Evolutionary conservation across 2,113 vertebrate genomes (phyloP).

Genomic region (Grantiella picta): DNA sequence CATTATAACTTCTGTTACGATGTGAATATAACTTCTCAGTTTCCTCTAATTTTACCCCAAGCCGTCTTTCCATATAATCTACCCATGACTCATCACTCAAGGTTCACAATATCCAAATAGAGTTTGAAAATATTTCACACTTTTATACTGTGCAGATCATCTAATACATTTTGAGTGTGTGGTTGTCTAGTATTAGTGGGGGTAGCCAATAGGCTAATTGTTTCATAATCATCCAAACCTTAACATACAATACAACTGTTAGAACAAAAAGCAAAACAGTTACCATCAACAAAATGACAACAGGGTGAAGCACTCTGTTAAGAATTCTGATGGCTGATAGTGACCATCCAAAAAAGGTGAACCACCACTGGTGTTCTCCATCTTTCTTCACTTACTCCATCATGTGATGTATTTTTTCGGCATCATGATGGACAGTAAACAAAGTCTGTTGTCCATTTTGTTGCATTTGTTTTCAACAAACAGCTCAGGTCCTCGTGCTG

Average conservation of each 20-base stretch:
- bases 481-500: fast-evolving
- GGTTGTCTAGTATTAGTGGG: neutral
- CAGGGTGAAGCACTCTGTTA: neutral
- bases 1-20: neutral
- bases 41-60: neutral
- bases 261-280: neutral
- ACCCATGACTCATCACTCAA: neutral
- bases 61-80: neutral
- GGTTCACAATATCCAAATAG: neutral
- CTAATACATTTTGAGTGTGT: neutral
- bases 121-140: neutral
- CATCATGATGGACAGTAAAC: neutral
- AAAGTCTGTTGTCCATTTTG: neutral
- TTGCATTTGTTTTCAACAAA: neutral
- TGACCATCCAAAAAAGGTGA: neutral
- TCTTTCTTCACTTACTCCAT: neutral
- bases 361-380: neutral
- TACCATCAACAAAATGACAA: neutral
- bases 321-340: neutral
- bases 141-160: neutral
- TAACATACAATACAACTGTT: neutral
- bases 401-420: neutral
- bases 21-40: neutral
- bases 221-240: neutral
- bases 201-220: neutral